Percentiles rank a stretch among this genome's conserved stretches.
These are phyloP conservation scores for Vannuccia rotundouncinata DNA, from an alignment of 2,888 invertebrate genomes.

Conservation along the genomic window DNA sequence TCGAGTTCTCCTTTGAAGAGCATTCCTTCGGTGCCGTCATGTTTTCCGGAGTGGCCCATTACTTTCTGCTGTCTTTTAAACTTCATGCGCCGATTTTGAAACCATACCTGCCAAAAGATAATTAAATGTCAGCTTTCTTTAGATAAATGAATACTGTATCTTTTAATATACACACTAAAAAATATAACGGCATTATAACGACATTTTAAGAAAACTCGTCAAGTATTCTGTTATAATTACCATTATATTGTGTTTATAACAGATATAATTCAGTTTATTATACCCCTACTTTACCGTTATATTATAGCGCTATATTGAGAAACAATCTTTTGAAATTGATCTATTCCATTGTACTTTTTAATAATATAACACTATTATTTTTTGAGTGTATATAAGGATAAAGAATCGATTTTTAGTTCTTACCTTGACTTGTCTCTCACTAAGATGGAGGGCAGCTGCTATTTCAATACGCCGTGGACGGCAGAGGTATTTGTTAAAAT, in stretches of 20 bases:
- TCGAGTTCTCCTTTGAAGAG: background rate
- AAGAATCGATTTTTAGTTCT: slow-evolving; percentile 42
- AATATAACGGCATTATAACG: no score
- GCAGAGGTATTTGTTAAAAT: slow-evolving; percentile 95
- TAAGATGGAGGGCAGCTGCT: slow-evolving; percentile 88
- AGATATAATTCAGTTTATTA: no score
- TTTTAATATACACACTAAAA: no score
- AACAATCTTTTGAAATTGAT: no score
- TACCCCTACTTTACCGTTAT: no score
- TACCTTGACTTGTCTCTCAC: slow-evolving; percentile 75
- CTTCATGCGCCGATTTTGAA: slow-evolving; percentile 1
- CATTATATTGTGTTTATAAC: no score
- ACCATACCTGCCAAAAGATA: background rate
- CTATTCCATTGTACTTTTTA: no score
- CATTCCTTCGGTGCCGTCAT: background rate
- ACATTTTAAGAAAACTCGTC: no score
- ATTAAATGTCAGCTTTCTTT: background rate
- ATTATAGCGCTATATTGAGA: no score
- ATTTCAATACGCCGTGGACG: slow-evolving; percentile 92
- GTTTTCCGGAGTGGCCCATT: background rate
- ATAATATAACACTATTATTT: background rate
- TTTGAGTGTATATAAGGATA: background rate
- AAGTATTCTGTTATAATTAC: no score
- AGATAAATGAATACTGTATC: no score
- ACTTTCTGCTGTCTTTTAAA: slow-evolving; percentile 1